These are phyloP conservation scores for Hesperophylax magnus DNA, from an alignment of 1,140 invertebrate species.

Conservation along the genomic window DNA sequence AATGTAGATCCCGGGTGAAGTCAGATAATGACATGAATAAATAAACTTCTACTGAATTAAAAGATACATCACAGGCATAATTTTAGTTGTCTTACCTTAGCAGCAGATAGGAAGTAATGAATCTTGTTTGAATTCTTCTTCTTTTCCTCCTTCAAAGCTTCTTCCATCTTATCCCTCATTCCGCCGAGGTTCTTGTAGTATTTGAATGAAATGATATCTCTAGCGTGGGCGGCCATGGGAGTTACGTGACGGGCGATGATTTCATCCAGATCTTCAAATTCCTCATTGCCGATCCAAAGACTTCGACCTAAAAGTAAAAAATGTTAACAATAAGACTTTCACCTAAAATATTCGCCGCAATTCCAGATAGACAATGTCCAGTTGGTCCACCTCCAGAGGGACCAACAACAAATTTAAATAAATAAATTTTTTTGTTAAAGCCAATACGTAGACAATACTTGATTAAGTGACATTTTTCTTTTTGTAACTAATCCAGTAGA, in stretches of 20 bases:
- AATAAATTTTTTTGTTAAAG: too few species aligned
- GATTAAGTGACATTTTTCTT: too few species aligned
- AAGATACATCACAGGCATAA: too few species aligned
- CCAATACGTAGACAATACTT: too few species aligned
- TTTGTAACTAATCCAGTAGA: too few species aligned
- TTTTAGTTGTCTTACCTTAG: constrained; percentile 67
- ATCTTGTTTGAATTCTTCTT: constrained; percentile 89
- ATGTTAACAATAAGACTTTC: neutral
- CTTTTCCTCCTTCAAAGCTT: constrained; percentile 89
- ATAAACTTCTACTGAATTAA: too few species aligned
- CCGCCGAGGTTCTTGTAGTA: constrained; percentile 86
- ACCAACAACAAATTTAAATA: too few species aligned
- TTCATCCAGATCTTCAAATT: constrained; percentile 99
- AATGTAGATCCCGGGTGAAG: too few species aligned
- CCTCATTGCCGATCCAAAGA: constrained; percentile 89
- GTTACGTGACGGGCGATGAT: constrained; percentile 97
- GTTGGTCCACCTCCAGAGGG: too few species aligned
- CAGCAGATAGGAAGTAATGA: constrained; percentile 91
- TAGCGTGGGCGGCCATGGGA: constrained; percentile 94
- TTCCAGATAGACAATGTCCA: too few species aligned
- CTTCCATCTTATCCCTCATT: constrained; percentile 89
- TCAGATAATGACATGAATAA: too few species aligned
- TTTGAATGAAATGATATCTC: constrained; percentile 93
- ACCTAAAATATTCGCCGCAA: neutral
- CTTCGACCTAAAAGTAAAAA: constrained; percentile 67